Evolutionary conservation across 2,113 vertebrate genomes (phyloP).

Genomic region (Catharus fuscescens): DNA sequence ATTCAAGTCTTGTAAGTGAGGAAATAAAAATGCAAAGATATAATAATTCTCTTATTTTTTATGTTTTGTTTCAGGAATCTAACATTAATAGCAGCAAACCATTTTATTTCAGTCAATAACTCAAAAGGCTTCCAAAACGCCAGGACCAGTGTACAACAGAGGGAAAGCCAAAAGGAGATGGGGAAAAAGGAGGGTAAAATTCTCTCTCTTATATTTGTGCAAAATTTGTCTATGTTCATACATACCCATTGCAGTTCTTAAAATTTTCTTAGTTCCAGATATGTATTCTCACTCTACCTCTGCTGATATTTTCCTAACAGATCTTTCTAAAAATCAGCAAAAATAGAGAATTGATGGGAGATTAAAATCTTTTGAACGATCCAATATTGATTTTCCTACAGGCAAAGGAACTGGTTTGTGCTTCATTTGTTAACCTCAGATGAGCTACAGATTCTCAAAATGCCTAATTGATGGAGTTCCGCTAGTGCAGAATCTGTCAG

Average conservation of each 20-base stretch:
- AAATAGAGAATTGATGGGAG: background rate
- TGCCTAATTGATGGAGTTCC: background rate
- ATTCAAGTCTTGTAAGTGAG: background rate
- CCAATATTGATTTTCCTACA: background rate
- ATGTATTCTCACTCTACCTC: background rate
- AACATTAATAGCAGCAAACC: background rate
- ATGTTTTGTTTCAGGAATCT: background rate
- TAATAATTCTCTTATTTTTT: background rate
- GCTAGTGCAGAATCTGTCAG: background rate
- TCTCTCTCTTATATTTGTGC: background rate
- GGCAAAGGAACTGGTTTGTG: background rate
- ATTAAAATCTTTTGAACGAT: background rate
- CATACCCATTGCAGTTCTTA: background rate
- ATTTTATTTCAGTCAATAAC: background rate
- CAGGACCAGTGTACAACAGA: background rate
- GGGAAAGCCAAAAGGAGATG: background rate
- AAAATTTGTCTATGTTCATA: background rate
- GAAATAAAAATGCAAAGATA: background rate
- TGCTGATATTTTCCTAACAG: background rate
- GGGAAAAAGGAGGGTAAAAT: background rate
- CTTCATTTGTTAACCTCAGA: background rate
- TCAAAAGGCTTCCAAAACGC: background rate
- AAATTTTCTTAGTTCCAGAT: background rate
- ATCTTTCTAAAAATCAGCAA: background rate
- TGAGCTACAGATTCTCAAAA: background rate